These are phyloP conservation scores for Chelon labrosus DNA, from an alignment of 2,797 vertebrate species.

Conservation along the genomic window DNA sequence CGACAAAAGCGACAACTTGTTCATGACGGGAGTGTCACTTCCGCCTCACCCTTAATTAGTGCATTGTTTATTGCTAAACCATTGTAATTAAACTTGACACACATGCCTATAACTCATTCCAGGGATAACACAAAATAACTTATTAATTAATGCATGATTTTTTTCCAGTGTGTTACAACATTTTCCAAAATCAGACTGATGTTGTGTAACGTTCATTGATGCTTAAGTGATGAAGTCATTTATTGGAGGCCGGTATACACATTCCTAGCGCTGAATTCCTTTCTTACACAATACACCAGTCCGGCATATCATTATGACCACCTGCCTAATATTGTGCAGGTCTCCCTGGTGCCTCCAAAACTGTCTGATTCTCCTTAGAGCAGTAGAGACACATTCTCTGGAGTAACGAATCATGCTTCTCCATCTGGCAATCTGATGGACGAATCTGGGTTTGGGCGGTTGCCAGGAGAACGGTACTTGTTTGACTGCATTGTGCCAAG, in stretches of 20 bases:
- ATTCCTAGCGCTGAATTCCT: slow-evolving; percentile 13
- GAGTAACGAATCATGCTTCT: too few relatives aligned
- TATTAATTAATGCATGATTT: background rate
- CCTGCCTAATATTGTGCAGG: too few relatives aligned
- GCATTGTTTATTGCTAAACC: slow-evolving; percentile 56
- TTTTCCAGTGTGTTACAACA: background rate
- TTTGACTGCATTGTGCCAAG: too few relatives aligned
- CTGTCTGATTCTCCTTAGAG: background rate
- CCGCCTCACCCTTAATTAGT: slow-evolving; percentile 59
- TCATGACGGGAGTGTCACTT: slow-evolving; percentile 45
- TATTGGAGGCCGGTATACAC: background rate
- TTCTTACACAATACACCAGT: background rate
- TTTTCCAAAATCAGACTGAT: background rate
- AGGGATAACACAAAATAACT: slow-evolving; percentile 29
- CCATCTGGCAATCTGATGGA: too few relatives aligned
- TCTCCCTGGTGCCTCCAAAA: too few relatives aligned
- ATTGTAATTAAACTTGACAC: slow-evolving; percentile 56
- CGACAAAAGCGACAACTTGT: slow-evolving; percentile 40
- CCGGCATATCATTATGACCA: too few relatives aligned
- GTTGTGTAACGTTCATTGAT: background rate
- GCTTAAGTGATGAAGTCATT: background rate
- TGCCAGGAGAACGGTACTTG: too few relatives aligned
- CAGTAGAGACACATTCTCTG: too few relatives aligned
- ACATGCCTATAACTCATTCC: slow-evolving; percentile 45
- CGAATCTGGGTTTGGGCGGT: too few relatives aligned